Base-by-base conservation (phyloP, 2,113 vertebrate genomes). In the Sebastes schlegelii region DNA sequence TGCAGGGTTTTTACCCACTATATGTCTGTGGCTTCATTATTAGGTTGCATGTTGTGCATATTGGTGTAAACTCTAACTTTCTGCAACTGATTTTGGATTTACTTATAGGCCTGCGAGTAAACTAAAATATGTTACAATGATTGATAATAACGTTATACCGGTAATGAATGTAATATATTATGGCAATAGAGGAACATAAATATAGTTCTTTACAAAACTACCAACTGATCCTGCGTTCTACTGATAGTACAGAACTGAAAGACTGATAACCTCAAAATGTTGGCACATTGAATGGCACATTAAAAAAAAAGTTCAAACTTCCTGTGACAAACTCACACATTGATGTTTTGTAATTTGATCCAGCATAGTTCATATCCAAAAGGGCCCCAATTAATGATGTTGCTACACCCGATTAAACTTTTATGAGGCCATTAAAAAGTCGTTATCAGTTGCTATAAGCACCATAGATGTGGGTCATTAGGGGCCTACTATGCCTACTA, bases 1-100 rank as follows among this genome's bases (percentile, higher is more conserved):
- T 83, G 66, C 66, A 62, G 42, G 72, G 23, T 79, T 34, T 77
- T 51, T 45, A 26, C 67, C 62, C 16, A 21, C 55, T 19, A 54
- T 66, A 23, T 8, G 70, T 34, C 34, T 34, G 14, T 62, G 57
- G 49, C 8, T 69, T 74, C 40, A 71, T 54, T 63, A 74, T 43
- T 9, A 46, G 4, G n/a, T 66, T 76, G 60, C 5, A 5, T 77
- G 58, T 12, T 55, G n/a, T 11, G 51, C 16, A 45, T 48, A 40
- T 12, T 34, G 14, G 54, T 48, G 9, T 4, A 7, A 5, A 4
- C 13, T 65, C 13, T 48, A 51, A 14, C 11, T 13, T 64, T 79
- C 65, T 76, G n/a, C 42, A 51, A 17, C 43, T 57, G 13, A 48
- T 17, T 43, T 23, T 3, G 45, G 6, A 58, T 23, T 23, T 45